Conservation (phyloP, 2,113 vertebrate genomes). For the Orycteropus afer region DNA sequence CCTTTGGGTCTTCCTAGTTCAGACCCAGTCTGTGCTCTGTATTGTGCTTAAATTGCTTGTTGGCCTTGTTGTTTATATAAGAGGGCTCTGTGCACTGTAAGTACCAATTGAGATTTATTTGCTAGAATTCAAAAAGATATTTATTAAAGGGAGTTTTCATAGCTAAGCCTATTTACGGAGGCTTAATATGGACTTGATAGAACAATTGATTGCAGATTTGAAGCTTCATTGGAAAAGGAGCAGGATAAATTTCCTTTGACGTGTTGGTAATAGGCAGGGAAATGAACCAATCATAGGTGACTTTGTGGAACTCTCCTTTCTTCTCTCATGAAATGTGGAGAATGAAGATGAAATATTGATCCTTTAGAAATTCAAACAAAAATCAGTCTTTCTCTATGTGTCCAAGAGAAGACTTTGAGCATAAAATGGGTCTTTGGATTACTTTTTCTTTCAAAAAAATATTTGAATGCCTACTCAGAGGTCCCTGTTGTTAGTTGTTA, state of each 20-base stretch:
- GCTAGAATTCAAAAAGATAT: neutral
- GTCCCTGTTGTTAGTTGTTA: too few relatives aligned
- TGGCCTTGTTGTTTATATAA: fast-evolving
- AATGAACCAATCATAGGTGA: fast-evolving
- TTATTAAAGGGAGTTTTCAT: fast-evolving
- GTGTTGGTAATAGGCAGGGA: neutral
- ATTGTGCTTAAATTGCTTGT: fast-evolving
- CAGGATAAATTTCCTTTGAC: too few relatives aligned
- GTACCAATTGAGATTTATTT: neutral
- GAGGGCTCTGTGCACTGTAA: fast-evolving
- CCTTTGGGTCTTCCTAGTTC: too few relatives aligned
- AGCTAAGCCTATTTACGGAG: fast-evolving
- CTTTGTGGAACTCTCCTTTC: neutral
- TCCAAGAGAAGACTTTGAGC: neutral
- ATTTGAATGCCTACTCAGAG: too few relatives aligned
- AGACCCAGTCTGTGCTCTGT: fast-evolving
- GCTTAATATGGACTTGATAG: fast-evolving
- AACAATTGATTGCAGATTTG: fast-evolving
- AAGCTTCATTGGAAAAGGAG: neutral
- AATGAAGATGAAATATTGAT: neutral
- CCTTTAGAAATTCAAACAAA: fast-evolving
- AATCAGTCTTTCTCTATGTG: neutral
- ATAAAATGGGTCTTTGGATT: neutral
- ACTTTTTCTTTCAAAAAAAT: neutral
- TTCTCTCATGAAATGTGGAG: neutral